Evolutionary conservation across 2,113 vertebrate species (phyloP).

Genomic region (Meleagris gallopavo): DNA sequence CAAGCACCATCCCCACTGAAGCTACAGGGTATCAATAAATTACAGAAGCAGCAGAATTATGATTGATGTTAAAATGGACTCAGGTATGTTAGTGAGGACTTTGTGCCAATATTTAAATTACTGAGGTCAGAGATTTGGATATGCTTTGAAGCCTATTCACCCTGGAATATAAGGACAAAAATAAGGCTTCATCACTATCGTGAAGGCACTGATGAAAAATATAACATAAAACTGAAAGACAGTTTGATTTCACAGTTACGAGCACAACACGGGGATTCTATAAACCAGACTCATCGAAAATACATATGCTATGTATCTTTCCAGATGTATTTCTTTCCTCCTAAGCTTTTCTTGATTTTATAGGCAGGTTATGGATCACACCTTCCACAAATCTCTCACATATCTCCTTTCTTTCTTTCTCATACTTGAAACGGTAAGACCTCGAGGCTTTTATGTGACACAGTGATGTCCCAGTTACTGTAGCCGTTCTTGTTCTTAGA

Average conservation of each 20-base stretch:
- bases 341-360: background rate
- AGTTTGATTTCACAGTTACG: background rate
- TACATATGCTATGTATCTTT: background rate
- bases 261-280: background rate
- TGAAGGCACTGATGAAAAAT: background rate
- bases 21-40: background rate
- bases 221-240: background rate
- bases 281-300: background rate
- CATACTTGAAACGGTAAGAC: background rate
- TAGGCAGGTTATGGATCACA: background rate
- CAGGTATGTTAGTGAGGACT: background rate
- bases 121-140: background rate
- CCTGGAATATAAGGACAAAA: background rate
- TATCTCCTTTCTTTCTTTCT: background rate
- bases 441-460: background rate
- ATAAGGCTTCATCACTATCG: background rate
- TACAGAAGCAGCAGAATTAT: background rate
- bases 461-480: background rate
- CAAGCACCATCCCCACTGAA: background rate
- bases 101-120: background rate
- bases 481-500: background rate
- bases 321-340: background rate
- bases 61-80: background rate
- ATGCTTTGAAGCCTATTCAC: background rate
- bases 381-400: background rate